Conservation (phyloP, 2,113 vertebrate genomes). For the Grammomys dolichurus region DNA sequence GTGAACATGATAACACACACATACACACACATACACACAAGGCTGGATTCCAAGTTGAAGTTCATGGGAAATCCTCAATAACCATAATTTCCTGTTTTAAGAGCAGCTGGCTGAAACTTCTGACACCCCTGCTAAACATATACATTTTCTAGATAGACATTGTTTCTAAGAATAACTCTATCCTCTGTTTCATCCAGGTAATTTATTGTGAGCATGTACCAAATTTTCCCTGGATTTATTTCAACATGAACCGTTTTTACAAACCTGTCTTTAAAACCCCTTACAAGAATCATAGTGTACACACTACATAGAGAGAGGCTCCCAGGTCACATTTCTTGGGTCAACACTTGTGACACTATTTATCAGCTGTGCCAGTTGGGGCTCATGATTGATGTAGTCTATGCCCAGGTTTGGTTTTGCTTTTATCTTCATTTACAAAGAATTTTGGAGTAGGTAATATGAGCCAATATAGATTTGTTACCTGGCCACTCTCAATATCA, state of each 20-base stretch:
- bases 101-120: neutral
- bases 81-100: neutral
- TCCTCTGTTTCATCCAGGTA: neutral
- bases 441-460: neutral
- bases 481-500: neutral
- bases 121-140: neutral
- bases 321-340: neutral
- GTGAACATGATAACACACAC: neutral
- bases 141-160: neutral
- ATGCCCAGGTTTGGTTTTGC: neutral
- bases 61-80: neutral
- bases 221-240: neutral
- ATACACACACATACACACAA: neutral
- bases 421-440: slow-evolving; percentile 9
- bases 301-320: neutral
- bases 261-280: neutral
- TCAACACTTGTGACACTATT: neutral
- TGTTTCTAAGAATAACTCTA: neutral
- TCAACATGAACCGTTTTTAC: neutral
- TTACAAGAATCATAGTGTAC: neutral
- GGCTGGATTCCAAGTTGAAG: neutral
- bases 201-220: neutral
- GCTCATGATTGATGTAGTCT: neutral
- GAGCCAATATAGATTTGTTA: neutral
- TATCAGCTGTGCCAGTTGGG: neutral